phyloP scores from a whole-genome alignment of 2,888 invertebrate species.

The Machimus rusticus region DNA sequence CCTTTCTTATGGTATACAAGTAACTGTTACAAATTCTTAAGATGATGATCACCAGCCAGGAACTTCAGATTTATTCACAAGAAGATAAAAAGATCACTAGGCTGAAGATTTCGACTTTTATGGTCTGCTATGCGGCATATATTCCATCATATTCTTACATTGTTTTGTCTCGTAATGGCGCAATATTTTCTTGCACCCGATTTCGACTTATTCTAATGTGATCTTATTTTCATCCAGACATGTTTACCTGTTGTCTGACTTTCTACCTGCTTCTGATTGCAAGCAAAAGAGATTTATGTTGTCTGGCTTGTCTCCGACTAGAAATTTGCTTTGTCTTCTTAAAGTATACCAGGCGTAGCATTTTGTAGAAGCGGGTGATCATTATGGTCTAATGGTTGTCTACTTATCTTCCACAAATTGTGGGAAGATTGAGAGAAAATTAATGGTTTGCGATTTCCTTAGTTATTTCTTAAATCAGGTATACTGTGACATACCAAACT shows the following conservation, averaged over 20 bases:
- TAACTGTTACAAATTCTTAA: slow-evolving; percentile 12
- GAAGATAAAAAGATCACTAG: slow-evolving; percentile 9
- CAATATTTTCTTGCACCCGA: neutral
- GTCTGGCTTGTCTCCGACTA: neutral
- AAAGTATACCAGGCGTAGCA: neutral
- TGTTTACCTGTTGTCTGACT: slow-evolving; percentile 11
- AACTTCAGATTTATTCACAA: neutral
- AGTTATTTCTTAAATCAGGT: neutral
- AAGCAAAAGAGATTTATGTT: neutral
- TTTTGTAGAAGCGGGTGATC: neutral
- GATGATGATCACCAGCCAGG: neutral
- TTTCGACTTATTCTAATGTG: neutral
- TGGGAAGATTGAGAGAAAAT: slow-evolving; percentile 30
- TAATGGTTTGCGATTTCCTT: slow-evolving; percentile 6
- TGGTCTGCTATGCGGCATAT: neutral
- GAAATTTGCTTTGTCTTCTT: neutral
- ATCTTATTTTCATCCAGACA: neutral
- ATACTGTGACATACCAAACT: slow-evolving; percentile 18
- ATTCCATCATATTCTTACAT: neutral
- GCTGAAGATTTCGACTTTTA: neutral
- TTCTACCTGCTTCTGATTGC: neutral
- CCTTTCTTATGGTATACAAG: neutral
- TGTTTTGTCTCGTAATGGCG: neutral
- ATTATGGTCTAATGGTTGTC: slow-evolving; percentile 9
- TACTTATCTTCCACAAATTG: neutral